These are phyloP conservation scores for Opisthocomus hoazin DNA, from an alignment of 2,113 vertebrate species.

Conservation along the genomic window DNA sequence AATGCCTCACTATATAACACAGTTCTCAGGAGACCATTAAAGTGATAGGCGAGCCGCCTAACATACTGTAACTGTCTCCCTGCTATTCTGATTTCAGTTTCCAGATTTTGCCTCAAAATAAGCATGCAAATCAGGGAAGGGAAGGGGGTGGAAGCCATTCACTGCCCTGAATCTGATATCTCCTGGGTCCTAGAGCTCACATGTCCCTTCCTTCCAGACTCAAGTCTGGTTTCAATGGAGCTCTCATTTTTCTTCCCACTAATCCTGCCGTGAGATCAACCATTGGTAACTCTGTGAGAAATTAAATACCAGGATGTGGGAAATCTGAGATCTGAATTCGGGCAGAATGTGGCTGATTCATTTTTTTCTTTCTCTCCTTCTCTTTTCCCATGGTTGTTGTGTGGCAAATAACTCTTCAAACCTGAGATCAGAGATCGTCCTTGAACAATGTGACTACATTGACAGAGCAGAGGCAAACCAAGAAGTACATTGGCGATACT, in stretches of 20 bases:
- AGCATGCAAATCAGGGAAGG: background rate
- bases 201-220: constrained; percentile 34
- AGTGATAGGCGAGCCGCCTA: background rate
- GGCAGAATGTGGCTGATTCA: constrained; percentile 41
- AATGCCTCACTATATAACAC: background rate
- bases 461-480: background rate
- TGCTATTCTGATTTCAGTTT: constrained; percentile 32
- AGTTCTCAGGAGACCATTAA: background rate
- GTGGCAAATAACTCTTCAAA: constrained; percentile 14
- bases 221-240: constrained; percentile 64
- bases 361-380: constrained; percentile 27
- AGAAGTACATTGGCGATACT: background rate
- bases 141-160: background rate
- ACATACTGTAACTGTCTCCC: background rate
- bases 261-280: constrained; percentile 63
- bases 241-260: constrained; percentile 59
- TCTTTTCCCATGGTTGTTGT: constrained; percentile 40
- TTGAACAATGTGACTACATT: background rate
- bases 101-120: constrained; percentile 13
- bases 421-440: background rate
- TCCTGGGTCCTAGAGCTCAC: constrained; percentile 36
- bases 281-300: constrained; percentile 56
- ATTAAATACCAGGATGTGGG: constrained; percentile 62
- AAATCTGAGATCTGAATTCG: constrained; percentile 58
- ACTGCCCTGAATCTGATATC: background rate